Percentiles rank a stretch among this genome's conserved stretches.
Conservation (phyloP, 2,888 invertebrate species). For the Himalopsyche kuldschensis region DNA sequence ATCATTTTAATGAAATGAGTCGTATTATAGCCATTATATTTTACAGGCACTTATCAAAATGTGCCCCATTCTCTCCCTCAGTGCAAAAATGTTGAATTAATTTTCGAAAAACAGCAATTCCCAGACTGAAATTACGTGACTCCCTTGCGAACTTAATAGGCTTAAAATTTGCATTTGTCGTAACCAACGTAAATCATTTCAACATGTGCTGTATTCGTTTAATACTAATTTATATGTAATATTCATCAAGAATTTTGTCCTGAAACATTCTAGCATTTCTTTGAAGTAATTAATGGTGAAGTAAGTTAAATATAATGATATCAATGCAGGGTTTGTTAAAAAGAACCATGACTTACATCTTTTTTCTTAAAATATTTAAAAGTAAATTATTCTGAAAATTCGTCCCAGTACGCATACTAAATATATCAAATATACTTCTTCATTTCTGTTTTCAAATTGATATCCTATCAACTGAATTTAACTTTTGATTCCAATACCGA, state of each 20-base stretch:
- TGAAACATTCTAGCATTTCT: neutral
- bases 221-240: neutral
- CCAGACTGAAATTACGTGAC: neutral
- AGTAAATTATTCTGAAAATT: too few relatives aligned
- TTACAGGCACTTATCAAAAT: neutral
- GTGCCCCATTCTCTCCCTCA: neutral
- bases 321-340: too few relatives aligned
- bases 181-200: neutral
- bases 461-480: too few relatives aligned
- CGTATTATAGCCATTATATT: neutral
- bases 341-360: too few relatives aligned
- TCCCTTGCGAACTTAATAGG: neutral
- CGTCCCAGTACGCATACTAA: too few relatives aligned
- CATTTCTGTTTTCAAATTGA: too few relatives aligned
- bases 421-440: too few relatives aligned
- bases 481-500: too few relatives aligned
- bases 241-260: neutral
- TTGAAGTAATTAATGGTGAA: too few relatives aligned
- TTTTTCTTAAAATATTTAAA: too few relatives aligned
- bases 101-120: neutral
- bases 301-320: too few relatives aligned
- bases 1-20: neutral
- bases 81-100: neutral
- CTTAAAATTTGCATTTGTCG: neutral
- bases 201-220: neutral